Conservation (phyloP, 2,888 invertebrate genomes). For the Orthosia gracilis region DNA sequence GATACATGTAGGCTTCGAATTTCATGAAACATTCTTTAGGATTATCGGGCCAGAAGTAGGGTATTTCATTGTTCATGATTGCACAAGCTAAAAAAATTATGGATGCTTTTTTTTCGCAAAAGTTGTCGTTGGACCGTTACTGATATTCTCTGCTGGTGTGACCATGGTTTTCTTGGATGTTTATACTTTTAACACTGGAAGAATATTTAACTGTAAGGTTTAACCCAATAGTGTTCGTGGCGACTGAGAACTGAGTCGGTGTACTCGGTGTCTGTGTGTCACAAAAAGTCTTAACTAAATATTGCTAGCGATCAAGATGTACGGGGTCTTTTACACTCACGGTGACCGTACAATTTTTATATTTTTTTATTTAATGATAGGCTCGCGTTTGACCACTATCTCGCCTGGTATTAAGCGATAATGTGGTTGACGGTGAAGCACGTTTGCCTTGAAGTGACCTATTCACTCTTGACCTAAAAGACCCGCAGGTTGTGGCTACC, state of each 20-base stretch:
- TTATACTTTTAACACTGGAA: background rate
- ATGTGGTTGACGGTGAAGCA: too few species aligned
- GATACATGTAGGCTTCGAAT: slow-evolving; percentile 25
- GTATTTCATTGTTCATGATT: slow-evolving; percentile 14
- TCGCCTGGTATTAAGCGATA: background rate
- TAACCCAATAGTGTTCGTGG: background rate
- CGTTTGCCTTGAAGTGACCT: too few species aligned
- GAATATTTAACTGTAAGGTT: background rate
- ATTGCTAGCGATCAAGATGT: background rate
- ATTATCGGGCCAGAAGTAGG: slow-evolving; percentile 13
- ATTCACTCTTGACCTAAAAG: too few species aligned
- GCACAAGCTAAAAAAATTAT: background rate
- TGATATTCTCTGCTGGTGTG: background rate
- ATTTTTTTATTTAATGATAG: too few species aligned
- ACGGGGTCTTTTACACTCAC: slow-evolving; percentile 2
- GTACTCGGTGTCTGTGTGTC: too few species aligned
- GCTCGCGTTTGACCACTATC: background rate
- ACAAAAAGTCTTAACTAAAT: background rate
- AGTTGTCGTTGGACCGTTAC: too few species aligned
- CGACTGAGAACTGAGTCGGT: background rate
- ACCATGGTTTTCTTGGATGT: background rate
- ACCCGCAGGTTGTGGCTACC: too few species aligned
- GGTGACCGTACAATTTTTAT: too few species aligned
- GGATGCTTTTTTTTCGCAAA: background rate
- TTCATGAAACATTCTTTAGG: slow-evolving; percentile 23